Percentiles rank a stretch among this genome's conserved stretches.
Conservation (phyloP, 1,140 invertebrate species). For the Euglossa dilemma region DNA sequence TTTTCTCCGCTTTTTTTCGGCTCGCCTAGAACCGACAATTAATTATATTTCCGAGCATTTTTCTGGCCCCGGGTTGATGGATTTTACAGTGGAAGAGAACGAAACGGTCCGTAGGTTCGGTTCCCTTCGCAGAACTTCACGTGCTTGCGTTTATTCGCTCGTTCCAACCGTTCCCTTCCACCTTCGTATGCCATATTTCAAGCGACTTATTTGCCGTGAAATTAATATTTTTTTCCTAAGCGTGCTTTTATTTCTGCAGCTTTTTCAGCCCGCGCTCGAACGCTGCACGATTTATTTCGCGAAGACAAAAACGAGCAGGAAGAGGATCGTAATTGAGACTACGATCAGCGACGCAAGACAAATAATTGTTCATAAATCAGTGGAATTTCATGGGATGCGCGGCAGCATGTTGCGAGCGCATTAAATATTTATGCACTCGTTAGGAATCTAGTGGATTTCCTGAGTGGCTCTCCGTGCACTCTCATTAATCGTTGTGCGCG, state of each 20-base stretch:
- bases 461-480: neutral
- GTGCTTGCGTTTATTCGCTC: neutral
- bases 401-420: slow-evolving; percentile 6
- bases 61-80: slow-evolving; percentile 20
- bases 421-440: slow-evolving; percentile 54
- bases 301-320: neutral
- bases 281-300: neutral
- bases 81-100: neutral
- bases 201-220: neutral
- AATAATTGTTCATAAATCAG: slow-evolving; percentile 48
- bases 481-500: slow-evolving; percentile 39
- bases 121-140: neutral
- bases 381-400: slow-evolving; percentile 30
- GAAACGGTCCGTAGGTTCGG: neutral
- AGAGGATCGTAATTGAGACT: slow-evolving; percentile 8
- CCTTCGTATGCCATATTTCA: neutral
- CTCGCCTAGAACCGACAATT: slow-evolving; percentile 30
- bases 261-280: neutral
- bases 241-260: neutral
- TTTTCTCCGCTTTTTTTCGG: neutral
- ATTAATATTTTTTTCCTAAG: neutral
- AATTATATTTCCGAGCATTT: slow-evolving; percentile 40
- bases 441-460: slow-evolving; percentile 35
- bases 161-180: neutral
- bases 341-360: slow-evolving; percentile 8